phyloP scores from a whole-genome alignment of 1,140 invertebrate genomes.

The Drosophila sp. region DNA sequence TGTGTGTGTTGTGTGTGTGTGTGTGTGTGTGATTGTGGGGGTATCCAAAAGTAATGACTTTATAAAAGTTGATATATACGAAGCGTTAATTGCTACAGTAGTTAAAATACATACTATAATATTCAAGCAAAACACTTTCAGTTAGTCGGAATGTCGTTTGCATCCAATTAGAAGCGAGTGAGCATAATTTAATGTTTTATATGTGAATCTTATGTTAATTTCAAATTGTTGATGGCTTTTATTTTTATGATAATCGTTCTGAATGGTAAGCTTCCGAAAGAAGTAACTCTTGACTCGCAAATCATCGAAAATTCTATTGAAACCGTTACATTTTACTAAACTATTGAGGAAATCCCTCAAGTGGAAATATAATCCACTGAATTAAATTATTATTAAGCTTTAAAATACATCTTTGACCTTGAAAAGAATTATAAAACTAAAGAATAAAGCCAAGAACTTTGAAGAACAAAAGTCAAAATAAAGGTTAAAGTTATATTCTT shows the following conservation, averaged over 20 bases:
- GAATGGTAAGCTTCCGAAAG: not conserved
- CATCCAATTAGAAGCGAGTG: constrained; percentile 20
- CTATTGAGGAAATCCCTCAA: not conserved
- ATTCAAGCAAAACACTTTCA: constrained; percentile 24
- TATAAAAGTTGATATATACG: constrained; percentile 27
- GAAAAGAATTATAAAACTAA: not conserved
- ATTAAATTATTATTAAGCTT: constrained; percentile 1
- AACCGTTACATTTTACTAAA: not conserved
- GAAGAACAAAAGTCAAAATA: not conserved
- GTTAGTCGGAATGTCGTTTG: constrained; percentile 24
- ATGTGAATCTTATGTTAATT: constrained; percentile 30
- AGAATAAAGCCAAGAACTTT: not conserved
- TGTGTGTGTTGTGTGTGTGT: not conserved
- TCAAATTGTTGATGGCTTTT: constrained; percentile 16
- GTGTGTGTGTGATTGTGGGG: too few relatives aligned
- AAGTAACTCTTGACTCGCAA: not conserved
- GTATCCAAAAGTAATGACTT: constrained; percentile 24
- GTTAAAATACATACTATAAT: constrained; percentile 15
- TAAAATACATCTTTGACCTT: constrained; percentile 4
- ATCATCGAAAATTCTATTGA: not conserved
- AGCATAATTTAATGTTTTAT: constrained; percentile 7
- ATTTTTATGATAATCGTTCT: constrained; percentile 25
- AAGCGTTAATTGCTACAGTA: constrained; percentile 11
- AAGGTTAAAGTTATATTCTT: constrained; percentile 18
- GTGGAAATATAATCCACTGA: not conserved